A percentile compares a stretch with the other conserved stretches of the same genome.
Conservation (phyloP, 1,140 invertebrate genomes). For the Gonioctena quinquepunctata region DNA sequence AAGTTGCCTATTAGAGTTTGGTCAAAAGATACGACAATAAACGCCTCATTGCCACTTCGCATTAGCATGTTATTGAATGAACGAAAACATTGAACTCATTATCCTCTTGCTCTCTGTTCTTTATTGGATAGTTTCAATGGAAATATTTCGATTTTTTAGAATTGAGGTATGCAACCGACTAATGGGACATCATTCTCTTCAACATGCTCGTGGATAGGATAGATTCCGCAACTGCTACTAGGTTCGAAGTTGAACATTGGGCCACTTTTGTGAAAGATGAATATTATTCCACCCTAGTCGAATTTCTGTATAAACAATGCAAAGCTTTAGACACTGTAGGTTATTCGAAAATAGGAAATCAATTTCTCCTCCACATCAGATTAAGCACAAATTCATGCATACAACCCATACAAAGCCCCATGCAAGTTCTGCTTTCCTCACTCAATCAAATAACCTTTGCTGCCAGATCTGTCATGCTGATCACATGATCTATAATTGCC, state of each 20-base stretch:
- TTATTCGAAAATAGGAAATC: no score
- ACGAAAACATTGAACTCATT: not conserved
- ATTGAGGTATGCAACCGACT: not conserved
- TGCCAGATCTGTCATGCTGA: not conserved
- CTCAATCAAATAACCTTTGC: no score
- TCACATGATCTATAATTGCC: not conserved
- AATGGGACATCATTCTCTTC: not conserved
- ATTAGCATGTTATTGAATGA: slow-evolving; percentile 1
- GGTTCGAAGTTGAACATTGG: not conserved
- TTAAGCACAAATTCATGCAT: no score
- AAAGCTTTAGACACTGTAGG: not conserved
- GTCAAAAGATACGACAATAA: not conserved
- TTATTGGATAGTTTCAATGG: not conserved
- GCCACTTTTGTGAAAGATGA: no score
- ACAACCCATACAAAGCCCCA: no score
- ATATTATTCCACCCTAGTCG: not conserved
- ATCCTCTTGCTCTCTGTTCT: not conserved
- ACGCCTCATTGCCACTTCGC: not conserved
- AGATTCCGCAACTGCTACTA: not conserved
- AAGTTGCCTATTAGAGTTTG: not conserved
- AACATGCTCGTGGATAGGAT: not conserved
- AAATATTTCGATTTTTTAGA: not conserved
- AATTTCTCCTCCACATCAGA: no score
- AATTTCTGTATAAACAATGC: not conserved
- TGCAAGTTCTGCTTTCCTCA: no score